Evolutionary conservation across 1,140 invertebrate species (phyloP), one percentile per base, ranked within the genome.

Genomic region (Thrips palmi): DNA sequence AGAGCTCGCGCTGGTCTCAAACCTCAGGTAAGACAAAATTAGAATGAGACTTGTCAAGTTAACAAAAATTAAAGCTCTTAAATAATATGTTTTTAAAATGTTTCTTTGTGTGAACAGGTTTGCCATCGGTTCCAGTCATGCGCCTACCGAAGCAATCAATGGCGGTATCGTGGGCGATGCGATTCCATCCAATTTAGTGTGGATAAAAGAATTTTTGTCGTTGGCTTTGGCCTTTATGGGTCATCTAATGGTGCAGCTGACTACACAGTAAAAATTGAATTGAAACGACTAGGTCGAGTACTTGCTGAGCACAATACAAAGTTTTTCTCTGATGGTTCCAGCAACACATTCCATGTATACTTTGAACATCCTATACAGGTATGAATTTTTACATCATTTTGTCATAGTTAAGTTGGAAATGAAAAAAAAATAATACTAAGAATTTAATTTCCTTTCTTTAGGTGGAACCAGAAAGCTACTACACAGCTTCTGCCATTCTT

Each of bases 101-200:
- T 37, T 39, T 38, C 31, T 49, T 39, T 46, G 2, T 49, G 32
- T 46, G 60, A 62, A 18, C 56, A 81, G 77, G 77, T 87, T 10
- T 92, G 88, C 51, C 87, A 91, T 55, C 67, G 91, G 54, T 96
- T 96, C 55, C 85, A 91, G 56, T 93, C 88, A 1, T 92, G 85
- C 52, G 91, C 89, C 3, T 94, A 94, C 55, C 71, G 91, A 46
- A 88, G 83, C 50, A 96, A 94, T 55, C 91, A 96, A 50, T 92
- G 87, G 86, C 68, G 86, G 23, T 92, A 91, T 53, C 65, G 87
- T 49, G 86, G 86, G 10, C 66, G 86, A 30, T 89, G 85, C 52
- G 87, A 91, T 51, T 85, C 80, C 22, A 91, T 92, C 50, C 86
- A 91, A 51, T 92, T 92, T 55, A 84, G 79, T 47, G 86, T 91